Conservation (phyloP, 2,797 vertebrate genomes). For the Clarias platycephalus region DNA sequence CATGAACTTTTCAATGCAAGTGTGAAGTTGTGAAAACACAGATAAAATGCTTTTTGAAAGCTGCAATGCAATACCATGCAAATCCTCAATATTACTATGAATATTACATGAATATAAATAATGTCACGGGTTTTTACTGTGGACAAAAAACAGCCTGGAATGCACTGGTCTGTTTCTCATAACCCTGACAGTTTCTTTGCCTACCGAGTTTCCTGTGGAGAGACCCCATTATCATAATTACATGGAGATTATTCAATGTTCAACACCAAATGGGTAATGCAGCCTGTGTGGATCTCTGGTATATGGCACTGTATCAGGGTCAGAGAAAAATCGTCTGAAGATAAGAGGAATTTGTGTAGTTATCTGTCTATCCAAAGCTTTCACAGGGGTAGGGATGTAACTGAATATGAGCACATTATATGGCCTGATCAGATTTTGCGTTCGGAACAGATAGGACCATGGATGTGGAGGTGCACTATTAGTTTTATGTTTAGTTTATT, state of each 20-base stretch:
- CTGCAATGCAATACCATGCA: neutral
- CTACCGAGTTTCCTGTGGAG: slow-evolving; percentile 26
- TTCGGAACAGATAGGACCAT: neutral
- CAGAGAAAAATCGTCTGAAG: neutral
- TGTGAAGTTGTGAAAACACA: neutral
- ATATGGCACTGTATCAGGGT: slow-evolving; percentile 2
- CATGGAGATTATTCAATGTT: slow-evolving; percentile 24
- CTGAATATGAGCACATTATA: neutral
- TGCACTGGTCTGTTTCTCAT: slow-evolving; percentile 6
- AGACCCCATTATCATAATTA: slow-evolving; percentile 36
- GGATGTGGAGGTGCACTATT: neutral
- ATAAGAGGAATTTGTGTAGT: neutral
- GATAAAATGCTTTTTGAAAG: neutral
- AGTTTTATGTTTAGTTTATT: too few species aligned
- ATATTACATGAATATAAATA: neutral
- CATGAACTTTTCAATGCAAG: neutral
- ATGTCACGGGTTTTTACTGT: slow-evolving; percentile 13
- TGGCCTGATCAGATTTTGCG: neutral
- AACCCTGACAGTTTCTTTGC: slow-evolving; percentile 6
- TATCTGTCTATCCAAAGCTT: neutral
- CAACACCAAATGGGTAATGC: slow-evolving; percentile 16
- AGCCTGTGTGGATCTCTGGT: slow-evolving; percentile 17
- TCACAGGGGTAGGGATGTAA: neutral
- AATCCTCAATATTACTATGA: slow-evolving; percentile 2
- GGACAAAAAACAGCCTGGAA: neutral